Base-by-base conservation (phyloP, 2,797 vertebrate genomes). In the Mus minutoides region DNA sequence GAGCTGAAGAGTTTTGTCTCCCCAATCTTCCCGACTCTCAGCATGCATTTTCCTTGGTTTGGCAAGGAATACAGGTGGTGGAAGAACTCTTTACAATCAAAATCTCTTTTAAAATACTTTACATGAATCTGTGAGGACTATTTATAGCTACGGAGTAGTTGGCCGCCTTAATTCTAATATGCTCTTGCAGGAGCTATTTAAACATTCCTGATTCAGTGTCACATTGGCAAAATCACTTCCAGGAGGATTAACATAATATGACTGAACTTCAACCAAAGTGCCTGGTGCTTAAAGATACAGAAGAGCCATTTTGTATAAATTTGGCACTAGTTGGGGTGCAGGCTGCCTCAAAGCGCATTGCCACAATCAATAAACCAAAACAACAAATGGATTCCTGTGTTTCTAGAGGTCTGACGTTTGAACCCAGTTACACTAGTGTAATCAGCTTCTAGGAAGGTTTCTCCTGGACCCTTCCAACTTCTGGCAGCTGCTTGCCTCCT, bases 71-170 rank as follows among this genome's bases (percentile, higher is more conserved):
- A 54, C 2, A 64, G 43, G 46, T 24, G n/a, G 67, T 60, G 43
- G 71, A 96, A 94, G 43, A 31, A 3, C 24, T 78, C 22, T 90
- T 94, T 80, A 92, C 8, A 90, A 86, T 40, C 11, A 49, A 92
- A 87, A 85, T n/a, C 67, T 64, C 13, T 29, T 58, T 49, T 82
- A 83, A 92, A 93, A 83, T 77, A 64, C 60, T 92, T 54, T 40
- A 82, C 43, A n/a, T 84, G 29, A n/a, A 75, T n/a, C 93, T 64
- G 31, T 73, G 75, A 91, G 86, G 43, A 26, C 29, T 71, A 37
- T 46, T 83, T 82, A 86, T 80, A 94, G 71, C 34, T 54, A 77
- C 29, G 2, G 83, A 91, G 17, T 79, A 60, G 11, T 84, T 67
- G 52, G 12, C 56, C 46, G 62, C 60, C 34, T 92, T 84, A 43